Percentiles rank a stretch among this genome's conserved stretches.
Conservation (phyloP, 2,113 vertebrate genomes). For the Dasyornis broadbenti region DNA sequence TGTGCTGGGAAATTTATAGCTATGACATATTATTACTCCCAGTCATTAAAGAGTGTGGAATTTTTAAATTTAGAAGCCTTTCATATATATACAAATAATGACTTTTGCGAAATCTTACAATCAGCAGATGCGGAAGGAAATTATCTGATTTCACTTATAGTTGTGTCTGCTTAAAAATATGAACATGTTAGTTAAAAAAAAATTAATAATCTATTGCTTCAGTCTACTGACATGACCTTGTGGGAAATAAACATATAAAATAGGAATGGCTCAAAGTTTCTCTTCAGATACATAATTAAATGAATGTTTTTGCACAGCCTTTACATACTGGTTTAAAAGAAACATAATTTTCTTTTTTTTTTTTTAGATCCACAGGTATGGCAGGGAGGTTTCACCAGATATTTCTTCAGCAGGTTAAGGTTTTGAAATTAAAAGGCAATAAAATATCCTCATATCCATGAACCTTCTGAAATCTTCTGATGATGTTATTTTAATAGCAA, state of each 20-base stretch:
- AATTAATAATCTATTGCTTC: background rate
- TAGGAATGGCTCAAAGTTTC: background rate
- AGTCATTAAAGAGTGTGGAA: background rate
- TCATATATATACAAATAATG: background rate
- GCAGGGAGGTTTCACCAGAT: background rate
- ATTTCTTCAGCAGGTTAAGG: background rate
- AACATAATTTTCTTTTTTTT: background rate
- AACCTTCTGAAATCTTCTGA: background rate
- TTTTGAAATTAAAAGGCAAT: background rate
- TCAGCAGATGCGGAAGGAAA: background rate
- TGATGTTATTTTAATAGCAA: background rate
- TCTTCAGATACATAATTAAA: conserved; percentile 5
- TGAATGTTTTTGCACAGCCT: background rate
- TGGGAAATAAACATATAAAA: conserved; percentile 14
- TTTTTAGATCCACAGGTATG: background rate
- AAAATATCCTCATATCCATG: background rate
- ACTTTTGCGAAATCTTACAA: background rate
- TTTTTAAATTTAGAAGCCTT: background rate
- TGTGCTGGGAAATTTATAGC: background rate
- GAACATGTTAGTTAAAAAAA: conserved; percentile 3
- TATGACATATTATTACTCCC: background rate
- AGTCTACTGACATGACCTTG: background rate
- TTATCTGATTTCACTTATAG: background rate
- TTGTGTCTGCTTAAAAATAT: background rate
- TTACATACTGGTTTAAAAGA: background rate